Evolutionary conservation across 2,888 invertebrate species (phyloP).

Genomic region (Pachliopta kotzebuea): DNA sequence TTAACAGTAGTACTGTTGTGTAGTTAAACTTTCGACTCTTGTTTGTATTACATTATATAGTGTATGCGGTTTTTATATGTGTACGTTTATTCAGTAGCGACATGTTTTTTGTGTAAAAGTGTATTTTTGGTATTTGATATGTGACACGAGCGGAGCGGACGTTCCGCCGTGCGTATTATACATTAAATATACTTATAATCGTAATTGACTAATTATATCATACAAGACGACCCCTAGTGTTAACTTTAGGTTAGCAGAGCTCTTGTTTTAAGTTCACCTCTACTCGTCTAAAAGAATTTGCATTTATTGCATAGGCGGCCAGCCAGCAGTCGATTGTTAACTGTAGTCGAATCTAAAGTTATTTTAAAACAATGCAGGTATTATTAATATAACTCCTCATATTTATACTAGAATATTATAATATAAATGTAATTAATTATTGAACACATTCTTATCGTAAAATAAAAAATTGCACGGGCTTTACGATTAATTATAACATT

Average conservation of each 20-base stretch:
- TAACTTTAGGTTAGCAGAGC: slow-evolving; percentile 70
- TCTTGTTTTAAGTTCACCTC: slow-evolving; percentile 64
- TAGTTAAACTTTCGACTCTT: slow-evolving; percentile 77
- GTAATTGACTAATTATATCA: slow-evolving; percentile 82
- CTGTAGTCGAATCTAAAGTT: slow-evolving; percentile 73
- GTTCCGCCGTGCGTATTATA: slow-evolving; percentile 39
- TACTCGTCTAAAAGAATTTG: slow-evolving; percentile 63
- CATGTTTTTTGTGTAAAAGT: slow-evolving; percentile 72
- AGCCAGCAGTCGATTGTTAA: slow-evolving; percentile 47
- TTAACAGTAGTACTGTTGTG: slow-evolving; percentile 78
- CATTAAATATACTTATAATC: slow-evolving; percentile 75
- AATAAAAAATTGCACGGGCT: slow-evolving; percentile 75
- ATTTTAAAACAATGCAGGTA: slow-evolving; percentile 79
- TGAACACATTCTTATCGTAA: slow-evolving; percentile 67
- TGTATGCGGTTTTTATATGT: slow-evolving; percentile 80
- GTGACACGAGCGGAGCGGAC: slow-evolving; percentile 46
- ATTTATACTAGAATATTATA: slow-evolving; percentile 74
- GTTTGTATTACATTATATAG: slow-evolving; percentile 79
- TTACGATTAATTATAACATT: slow-evolving; percentile 79
- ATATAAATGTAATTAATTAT: slow-evolving; percentile 73
- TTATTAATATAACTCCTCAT: slow-evolving; percentile 79
- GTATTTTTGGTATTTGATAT: slow-evolving; percentile 73
- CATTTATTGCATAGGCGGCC: slow-evolving; percentile 66
- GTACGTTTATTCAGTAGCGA: slow-evolving; percentile 80
- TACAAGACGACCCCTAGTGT: slow-evolving; percentile 68